phyloP scores from a whole-genome alignment of 2,888 invertebrate genomes.

The Caprella mutica region DNA sequence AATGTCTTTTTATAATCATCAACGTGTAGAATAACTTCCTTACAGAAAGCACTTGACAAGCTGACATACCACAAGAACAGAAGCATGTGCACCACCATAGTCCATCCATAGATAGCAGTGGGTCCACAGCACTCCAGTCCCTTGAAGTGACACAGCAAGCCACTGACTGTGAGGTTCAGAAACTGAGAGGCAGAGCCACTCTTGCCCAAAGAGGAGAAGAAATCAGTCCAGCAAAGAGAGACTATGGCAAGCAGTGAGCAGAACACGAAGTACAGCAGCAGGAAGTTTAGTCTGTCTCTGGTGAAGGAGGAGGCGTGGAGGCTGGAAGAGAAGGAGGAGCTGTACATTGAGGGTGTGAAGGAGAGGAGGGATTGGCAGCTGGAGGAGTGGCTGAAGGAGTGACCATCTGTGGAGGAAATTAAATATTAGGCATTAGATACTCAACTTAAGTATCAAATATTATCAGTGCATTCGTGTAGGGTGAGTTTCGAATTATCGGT shows the following conservation, averaged over 20 bases:
- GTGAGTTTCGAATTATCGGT: too few species aligned
- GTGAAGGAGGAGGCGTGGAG: neutral
- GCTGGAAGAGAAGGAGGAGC: too few species aligned
- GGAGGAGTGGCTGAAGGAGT: too few species aligned
- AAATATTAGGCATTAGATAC: too few species aligned
- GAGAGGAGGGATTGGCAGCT: too few species aligned
- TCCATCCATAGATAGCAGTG: slow-evolving; percentile 24
- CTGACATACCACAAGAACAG: slow-evolving; percentile 15
- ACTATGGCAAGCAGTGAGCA: slow-evolving; percentile 16
- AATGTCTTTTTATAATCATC: too few species aligned
- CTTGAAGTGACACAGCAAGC: slow-evolving; percentile 23
- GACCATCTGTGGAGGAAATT: too few species aligned
- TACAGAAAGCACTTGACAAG: slow-evolving; percentile 8
- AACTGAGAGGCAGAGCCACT: slow-evolving; percentile 22
- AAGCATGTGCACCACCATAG: slow-evolving; percentile 5
- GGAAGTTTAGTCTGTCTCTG: slow-evolving; percentile 14
- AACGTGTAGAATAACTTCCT: too few species aligned
- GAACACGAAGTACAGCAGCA: slow-evolving; percentile 24
- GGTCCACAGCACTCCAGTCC: slow-evolving; percentile 13
- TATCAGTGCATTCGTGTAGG: too few species aligned
- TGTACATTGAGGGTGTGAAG: too few species aligned
- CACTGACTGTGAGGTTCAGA: slow-evolving; percentile 13
- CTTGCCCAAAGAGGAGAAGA: slow-evolving; percentile 8
- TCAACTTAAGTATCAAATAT: too few species aligned
- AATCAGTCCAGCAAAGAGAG: slow-evolving; percentile 24